Conservation (phyloP, 1,140 invertebrate genomes). For the Musca vetustissima region DNA sequence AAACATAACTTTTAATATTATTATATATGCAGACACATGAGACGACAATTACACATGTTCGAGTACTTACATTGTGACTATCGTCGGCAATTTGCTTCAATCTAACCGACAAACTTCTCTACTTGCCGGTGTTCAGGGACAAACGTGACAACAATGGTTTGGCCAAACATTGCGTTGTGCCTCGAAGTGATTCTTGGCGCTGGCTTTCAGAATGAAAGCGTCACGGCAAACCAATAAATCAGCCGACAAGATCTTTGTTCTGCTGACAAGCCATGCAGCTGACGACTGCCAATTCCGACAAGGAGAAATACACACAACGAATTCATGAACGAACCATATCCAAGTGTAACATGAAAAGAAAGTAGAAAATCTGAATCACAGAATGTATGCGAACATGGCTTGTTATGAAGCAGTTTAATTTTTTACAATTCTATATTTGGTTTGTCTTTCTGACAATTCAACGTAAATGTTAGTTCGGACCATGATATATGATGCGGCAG, state of each 20-base stretch:
- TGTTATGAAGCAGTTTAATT: too few species aligned
- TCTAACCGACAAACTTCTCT: slow-evolving; percentile 83
- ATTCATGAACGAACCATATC: neutral
- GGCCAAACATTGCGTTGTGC: slow-evolving; percentile 77
- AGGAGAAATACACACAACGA: neutral
- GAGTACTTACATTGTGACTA: slow-evolving; percentile 61
- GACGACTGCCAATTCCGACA: slow-evolving; percentile 68
- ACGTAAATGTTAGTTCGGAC: too few species aligned
- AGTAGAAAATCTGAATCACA: too few species aligned
- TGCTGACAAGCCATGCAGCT: slow-evolving; percentile 76
- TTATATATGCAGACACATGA: too few species aligned
- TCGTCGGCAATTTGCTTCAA: slow-evolving; percentile 90
- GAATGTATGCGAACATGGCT: too few species aligned
- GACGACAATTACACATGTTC: neutral
- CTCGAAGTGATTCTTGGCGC: slow-evolving; percentile 81
- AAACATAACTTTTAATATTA: too few species aligned
- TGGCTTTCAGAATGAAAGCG: slow-evolving; percentile 84
- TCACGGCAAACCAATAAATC: slow-evolving; percentile 82
- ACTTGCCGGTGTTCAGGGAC: slow-evolving; percentile 84
- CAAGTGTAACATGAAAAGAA: neutral
- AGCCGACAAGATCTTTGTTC: slow-evolving; percentile 83
- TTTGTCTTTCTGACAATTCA: too few species aligned
- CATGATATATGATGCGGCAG: too few species aligned
- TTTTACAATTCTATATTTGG: too few species aligned
- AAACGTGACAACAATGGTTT: slow-evolving; percentile 82